A percentile compares a stretch with the other conserved stretches of the same genome.
These are phyloP conservation scores for Dasypolia templi DNA, from an alignment of 2,888 invertebrate species.

Conservation along the genomic window DNA sequence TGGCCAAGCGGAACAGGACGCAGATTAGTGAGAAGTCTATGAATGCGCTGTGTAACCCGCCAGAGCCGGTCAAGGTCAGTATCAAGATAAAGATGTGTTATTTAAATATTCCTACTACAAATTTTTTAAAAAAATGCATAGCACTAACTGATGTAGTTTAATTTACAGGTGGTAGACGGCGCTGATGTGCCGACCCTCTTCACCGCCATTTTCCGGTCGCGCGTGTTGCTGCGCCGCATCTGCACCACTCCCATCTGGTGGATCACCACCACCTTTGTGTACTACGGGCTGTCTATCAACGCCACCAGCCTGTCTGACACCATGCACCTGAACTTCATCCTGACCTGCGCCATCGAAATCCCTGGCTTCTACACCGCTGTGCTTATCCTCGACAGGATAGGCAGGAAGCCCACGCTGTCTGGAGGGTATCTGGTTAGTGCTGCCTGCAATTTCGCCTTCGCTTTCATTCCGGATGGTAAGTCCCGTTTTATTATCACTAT, in stretches of 20 bases:
- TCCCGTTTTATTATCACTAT: constrained; percentile 11
- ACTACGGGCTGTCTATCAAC: constrained; percentile 94
- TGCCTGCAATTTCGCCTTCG: constrained; percentile 82
- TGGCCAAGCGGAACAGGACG: constrained; percentile 91
- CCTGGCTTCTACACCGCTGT: constrained; percentile 92
- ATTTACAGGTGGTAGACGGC: constrained; percentile 45
- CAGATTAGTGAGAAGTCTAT: constrained; percentile 89
- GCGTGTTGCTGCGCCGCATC: constrained; percentile 89
- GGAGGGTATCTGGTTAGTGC: constrained; percentile 91
- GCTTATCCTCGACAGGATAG: constrained; percentile 91
- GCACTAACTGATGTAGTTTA: not conserved
- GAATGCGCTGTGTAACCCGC: constrained; percentile 81
- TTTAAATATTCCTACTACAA: not conserved
- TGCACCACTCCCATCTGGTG: constrained; percentile 94
- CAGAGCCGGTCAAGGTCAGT: constrained; percentile 68
- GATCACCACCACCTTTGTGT: constrained; percentile 94
- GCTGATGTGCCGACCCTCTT: constrained; percentile 68
- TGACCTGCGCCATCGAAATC: constrained; percentile 92
- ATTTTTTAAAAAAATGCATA: not conserved
- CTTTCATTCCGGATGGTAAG: constrained; percentile 89
- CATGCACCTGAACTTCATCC: constrained; percentile 93
- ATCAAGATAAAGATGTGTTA: not conserved
- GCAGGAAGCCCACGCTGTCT: constrained; percentile 91
- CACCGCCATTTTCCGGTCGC: constrained; percentile 85
- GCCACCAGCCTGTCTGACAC: constrained; percentile 93